A percentile compares a stretch with the other conserved stretches of the same genome.
phyloP scores from a whole-genome alignment of 2,797 vertebrate species.

The Enteromius radiatus region DNA sequence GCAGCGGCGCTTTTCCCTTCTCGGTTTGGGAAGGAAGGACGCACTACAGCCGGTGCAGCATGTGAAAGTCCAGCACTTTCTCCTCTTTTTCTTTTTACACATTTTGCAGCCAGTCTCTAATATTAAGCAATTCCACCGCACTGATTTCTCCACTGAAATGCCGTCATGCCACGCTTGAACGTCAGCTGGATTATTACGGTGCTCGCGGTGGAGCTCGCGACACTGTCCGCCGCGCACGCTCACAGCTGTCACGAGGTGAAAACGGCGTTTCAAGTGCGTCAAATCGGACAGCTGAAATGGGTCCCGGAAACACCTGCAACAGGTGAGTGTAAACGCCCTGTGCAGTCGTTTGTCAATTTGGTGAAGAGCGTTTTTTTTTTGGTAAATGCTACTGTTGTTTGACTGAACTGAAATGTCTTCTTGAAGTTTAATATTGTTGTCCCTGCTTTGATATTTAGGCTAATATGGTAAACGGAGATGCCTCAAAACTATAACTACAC shows the following conservation, averaged over 20 bases:
- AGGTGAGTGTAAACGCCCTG: constrained; percentile 77
- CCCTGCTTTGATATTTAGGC: background rate
- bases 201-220: constrained; percentile 66
- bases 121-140: constrained; percentile 47
- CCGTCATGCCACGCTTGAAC: constrained; percentile 82
- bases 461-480: background rate
- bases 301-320: constrained; percentile 88
- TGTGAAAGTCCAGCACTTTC: constrained; percentile 71
- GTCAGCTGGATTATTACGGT: constrained; percentile 72
- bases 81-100: constrained; percentile 56
- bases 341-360: background rate
- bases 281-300: constrained; percentile 85
- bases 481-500: background rate
- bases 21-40: constrained; percentile 64
- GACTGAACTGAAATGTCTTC: background rate
- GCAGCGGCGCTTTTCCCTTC: constrained; percentile 51
- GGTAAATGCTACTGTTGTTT: background rate
- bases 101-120: background rate
- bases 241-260: constrained; percentile 92
- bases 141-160: constrained; percentile 76
- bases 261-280: constrained; percentile 88
- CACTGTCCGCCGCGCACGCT: constrained; percentile 64
- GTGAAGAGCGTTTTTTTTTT: background rate
- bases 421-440: background rate
- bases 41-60: constrained; percentile 69